These are phyloP conservation scores for Mimachlamys varia DNA, from an alignment of 2,888 invertebrate species.

Conservation along the genomic window DNA sequence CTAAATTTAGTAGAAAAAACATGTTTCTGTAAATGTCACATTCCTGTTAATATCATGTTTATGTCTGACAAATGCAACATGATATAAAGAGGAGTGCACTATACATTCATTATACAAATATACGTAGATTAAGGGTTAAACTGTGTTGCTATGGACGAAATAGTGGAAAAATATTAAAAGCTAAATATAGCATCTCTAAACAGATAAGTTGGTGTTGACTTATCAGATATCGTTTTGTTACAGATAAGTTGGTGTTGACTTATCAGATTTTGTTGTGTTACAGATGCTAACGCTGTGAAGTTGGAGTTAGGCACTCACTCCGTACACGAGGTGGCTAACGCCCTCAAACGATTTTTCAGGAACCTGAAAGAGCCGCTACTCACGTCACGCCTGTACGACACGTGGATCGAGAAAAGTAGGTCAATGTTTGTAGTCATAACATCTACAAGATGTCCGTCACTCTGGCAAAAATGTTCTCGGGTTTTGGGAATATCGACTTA, in stretches of 20 bases:
- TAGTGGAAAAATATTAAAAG: too few species aligned
- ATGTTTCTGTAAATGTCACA: too few species aligned
- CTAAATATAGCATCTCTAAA: too few species aligned
- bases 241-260: not conserved
- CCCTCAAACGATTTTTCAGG: constrained; percentile 94
- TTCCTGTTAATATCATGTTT: too few species aligned
- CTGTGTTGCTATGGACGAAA: too few species aligned
- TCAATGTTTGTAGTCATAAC: constrained; percentile 52
- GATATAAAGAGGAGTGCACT: too few species aligned
- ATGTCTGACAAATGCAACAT: too few species aligned
- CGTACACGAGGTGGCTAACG: constrained; percentile 94
- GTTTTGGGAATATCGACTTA: too few species aligned
- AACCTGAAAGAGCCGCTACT: constrained; percentile 93
- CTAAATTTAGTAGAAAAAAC: too few species aligned
- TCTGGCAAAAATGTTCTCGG: too few species aligned
- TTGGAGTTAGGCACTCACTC: constrained; percentile 89
- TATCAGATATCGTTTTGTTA: not conserved
- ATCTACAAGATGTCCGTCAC: not conserved
- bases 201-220: not conserved
- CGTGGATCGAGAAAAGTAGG: constrained; percentile 85
- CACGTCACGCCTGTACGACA: constrained; percentile 87
- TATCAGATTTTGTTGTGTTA: not conserved
- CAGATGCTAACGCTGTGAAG: constrained; percentile 92
- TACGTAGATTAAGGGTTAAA: too few species aligned
- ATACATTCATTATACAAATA: too few species aligned